These are phyloP conservation scores for Apodemia duryi DNA, from an alignment of 2,888 invertebrate species.

Conservation along the genomic window DNA sequence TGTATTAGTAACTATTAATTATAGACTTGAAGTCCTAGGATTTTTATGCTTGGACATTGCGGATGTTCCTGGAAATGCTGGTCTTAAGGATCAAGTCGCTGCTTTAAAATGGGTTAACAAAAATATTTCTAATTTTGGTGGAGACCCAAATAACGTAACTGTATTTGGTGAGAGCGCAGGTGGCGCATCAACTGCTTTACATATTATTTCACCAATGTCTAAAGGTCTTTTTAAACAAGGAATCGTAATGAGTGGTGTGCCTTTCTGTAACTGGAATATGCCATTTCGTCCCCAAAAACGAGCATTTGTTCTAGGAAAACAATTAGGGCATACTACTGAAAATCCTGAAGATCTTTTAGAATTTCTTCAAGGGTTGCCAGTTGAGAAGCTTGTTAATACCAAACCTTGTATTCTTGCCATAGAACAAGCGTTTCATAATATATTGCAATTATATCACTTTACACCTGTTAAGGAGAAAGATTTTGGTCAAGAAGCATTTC, in stretches of 20 bases:
- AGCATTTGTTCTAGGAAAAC: constrained; percentile 45
- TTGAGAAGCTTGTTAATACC: constrained; percentile 37
- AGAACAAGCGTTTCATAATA: constrained; percentile 38
- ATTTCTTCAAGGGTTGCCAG: constrained; percentile 44
- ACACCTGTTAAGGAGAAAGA: constrained; percentile 52
- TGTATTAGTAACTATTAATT: constrained; percentile 44
- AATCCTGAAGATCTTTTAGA: constrained; percentile 43
- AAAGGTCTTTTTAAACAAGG: too few relatives aligned
- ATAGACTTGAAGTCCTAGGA: constrained; percentile 6
- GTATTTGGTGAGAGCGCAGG: constrained; percentile 46
- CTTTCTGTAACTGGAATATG: too few relatives aligned
- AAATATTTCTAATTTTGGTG: constrained; percentile 5
- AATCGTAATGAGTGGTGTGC: too few relatives aligned
- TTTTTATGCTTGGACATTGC: constrained; percentile 2
- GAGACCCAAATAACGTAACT: constrained; percentile 1
- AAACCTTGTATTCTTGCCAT: constrained; percentile 38
- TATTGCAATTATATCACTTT: constrained; percentile 43
- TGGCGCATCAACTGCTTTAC: too few relatives aligned
- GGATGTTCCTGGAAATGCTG: constrained; percentile 7
- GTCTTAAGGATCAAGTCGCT: constrained; percentile 3
- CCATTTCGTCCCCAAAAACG: constrained; percentile 26
- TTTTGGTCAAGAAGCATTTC: constrained; percentile 43
- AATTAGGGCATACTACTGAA: constrained; percentile 42
- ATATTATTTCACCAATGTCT: too few relatives aligned
- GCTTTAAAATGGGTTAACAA: neutral